Percentiles rank a stretch among this genome's conserved stretches.
Evolutionary conservation across 2,113 vertebrate genomes (phyloP).

Genomic region (Thermophis baileyi): DNA sequence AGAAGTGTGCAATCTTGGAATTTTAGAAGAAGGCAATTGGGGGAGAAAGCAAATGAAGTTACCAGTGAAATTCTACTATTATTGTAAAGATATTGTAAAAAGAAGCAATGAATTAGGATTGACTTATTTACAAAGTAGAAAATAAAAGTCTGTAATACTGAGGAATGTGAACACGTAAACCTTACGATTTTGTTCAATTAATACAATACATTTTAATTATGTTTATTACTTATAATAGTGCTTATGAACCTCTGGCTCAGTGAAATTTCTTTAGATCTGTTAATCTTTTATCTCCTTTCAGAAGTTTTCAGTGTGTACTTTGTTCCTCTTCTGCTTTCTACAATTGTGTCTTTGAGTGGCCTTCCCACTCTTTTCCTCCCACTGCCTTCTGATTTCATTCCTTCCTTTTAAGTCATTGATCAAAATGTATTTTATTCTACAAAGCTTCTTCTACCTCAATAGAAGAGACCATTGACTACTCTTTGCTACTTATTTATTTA

Average conservation of each 20-base stretch:
- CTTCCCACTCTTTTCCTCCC: neutral
- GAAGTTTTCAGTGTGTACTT: neutral
- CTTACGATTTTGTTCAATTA: neutral
- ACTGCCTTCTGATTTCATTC: neutral
- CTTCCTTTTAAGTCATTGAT: neutral
- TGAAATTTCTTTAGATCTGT: neutral
- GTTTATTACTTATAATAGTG: neutral
- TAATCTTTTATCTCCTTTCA: neutral
- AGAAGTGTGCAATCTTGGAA: neutral
- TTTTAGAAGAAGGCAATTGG: neutral
- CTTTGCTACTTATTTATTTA: neutral
- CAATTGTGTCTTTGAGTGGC: neutral
- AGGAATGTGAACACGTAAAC: neutral
- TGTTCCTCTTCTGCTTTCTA: neutral
- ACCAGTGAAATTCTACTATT: neutral
- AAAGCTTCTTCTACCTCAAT: neutral
- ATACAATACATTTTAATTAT: neutral
- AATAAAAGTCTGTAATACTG: neutral
- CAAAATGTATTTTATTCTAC: neutral
- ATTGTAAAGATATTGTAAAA: neutral
- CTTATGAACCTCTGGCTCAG: neutral
- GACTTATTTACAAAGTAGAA: neutral
- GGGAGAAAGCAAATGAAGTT: neutral
- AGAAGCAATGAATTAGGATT: neutral
- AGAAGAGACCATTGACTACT: neutral